Evolutionary conservation across 2,888 invertebrate species (phyloP).

Genomic region (Epirrhoe alternata): DNA sequence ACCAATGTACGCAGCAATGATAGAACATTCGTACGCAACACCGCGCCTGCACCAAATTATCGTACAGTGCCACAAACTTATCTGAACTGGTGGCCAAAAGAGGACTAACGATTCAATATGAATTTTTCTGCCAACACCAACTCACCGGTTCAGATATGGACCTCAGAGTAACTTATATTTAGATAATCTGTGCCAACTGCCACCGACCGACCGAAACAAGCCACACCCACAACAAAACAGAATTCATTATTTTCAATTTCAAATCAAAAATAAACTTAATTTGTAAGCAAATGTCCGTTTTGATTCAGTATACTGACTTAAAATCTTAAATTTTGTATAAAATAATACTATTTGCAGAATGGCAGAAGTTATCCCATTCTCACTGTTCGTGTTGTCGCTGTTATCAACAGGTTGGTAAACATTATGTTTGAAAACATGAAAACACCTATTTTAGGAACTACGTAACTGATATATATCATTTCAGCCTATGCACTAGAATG

Average conservation of each 20-base stretch:
- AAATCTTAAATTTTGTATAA: neutral
- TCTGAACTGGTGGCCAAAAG: no score
- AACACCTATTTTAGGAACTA: neutral
- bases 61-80: no score
- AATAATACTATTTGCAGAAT: conserved; percentile 3
- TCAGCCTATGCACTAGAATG: conserved; percentile 92
- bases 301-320: neutral
- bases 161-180: no score
- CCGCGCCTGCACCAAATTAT: no score
- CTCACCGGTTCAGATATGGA: no score
- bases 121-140: no score
- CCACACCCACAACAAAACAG: neutral
- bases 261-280: neutral
- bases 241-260: neutral
- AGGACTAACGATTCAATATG: no score
- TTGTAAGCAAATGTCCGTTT: neutral
- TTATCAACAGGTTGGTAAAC: conserved; percentile 22
- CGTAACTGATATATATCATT: conserved; percentile 43
- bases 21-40: no score
- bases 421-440: neutral
- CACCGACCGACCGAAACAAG: no score
- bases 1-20: no score
- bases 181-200: no score
- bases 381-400: conserved; percentile 5
- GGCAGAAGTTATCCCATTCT: conserved; percentile 16